Conservation (phyloP, 2,113 vertebrate genomes). For the Microcebus ravelobensis region DNA sequence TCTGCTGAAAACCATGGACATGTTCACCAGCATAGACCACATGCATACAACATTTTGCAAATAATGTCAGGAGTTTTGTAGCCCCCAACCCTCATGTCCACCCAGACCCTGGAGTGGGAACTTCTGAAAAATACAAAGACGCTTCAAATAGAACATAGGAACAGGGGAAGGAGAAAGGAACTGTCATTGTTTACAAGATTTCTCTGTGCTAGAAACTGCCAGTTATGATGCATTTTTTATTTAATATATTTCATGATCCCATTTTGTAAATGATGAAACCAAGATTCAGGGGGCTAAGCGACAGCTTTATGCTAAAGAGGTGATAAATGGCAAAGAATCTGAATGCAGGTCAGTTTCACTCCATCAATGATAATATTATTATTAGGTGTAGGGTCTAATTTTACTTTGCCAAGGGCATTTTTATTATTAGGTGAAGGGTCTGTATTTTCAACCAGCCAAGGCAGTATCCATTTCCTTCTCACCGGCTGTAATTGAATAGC, state of each 20-base stretch:
- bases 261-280: not conserved
- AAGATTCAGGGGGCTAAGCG: not conserved
- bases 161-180: not conserved
- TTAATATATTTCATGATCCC: not conserved
- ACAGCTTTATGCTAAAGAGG: not conserved
- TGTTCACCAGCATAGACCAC: not conserved
- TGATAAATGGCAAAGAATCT: not conserved
- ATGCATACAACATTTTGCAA: not conserved
- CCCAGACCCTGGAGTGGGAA: not conserved
- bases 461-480: constrained; percentile 15
- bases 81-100: not conserved
- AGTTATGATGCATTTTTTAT: not conserved
- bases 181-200: not conserved
- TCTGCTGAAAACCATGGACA: not conserved
- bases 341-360: not conserved
- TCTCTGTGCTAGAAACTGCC: not conserved
- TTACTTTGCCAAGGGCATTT: not conserved
- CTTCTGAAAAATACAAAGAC: not conserved
- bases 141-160: not conserved
- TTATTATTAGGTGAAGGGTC: constrained; percentile 1
- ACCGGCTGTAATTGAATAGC: not conserved
- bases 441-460: not conserved
- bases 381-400: not conserved
- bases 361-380: not conserved
- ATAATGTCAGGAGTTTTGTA: not conserved